Conservation (phyloP, 1,140 invertebrate species). For the Camponotus vicinus region DNA sequence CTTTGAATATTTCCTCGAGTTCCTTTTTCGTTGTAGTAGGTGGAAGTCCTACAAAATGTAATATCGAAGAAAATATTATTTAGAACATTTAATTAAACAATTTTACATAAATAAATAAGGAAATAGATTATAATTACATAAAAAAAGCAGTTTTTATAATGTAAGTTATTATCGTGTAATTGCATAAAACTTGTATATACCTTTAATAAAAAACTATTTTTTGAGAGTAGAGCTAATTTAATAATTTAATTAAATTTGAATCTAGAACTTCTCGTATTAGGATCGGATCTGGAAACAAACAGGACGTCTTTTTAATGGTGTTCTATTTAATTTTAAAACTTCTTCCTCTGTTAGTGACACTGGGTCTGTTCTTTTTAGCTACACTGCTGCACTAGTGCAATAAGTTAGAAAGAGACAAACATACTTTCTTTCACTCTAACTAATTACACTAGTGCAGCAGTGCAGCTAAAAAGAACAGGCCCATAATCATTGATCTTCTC, state of each 20-base stretch:
- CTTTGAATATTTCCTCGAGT: constrained; percentile 90
- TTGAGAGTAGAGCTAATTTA: constrained; percentile 87
- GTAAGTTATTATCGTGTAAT: not conserved
- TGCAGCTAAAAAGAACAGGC: no score
- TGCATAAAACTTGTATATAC: constrained; percentile 80
- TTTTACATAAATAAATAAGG: not conserved
- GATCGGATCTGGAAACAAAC: constrained; percentile 93
- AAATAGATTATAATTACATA: not conserved
- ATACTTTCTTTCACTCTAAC: no score
- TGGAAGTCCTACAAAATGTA: constrained; percentile 86
- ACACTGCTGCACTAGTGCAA: no score
- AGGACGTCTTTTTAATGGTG: constrained; percentile 92
- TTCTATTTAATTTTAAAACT: constrained; percentile 92
- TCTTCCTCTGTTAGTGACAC: constrained; percentile 77
- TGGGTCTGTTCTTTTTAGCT: no score
- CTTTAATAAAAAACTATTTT: constrained; percentile 95
- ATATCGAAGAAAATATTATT: constrained; percentile 44
- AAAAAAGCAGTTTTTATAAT: not conserved
- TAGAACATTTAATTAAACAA: not conserved
- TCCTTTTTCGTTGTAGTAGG: constrained; percentile 90
- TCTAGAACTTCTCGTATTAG: constrained; percentile 87
- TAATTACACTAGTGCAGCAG: no score
- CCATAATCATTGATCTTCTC: constrained; percentile 9
- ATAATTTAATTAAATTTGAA: constrained; percentile 89
- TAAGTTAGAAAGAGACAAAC: no score